Base-by-base conservation (phyloP, 2,113 vertebrate species). In the Oryzias celebensis region DNA sequence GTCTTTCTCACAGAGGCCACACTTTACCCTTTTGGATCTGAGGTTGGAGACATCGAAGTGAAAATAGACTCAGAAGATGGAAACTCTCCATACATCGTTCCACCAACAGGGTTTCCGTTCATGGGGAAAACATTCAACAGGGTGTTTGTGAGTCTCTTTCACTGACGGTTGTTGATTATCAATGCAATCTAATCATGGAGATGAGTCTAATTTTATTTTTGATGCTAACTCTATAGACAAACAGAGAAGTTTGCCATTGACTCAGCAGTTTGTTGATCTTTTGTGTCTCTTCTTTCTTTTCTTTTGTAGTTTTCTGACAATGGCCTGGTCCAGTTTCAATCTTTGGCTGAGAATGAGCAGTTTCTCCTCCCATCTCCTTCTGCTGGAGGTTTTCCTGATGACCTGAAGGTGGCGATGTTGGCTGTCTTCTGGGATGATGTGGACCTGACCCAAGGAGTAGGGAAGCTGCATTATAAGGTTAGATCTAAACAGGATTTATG, bases 371-470 rank as follows among this genome's bases (percentile, higher is more conserved):
- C 93, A 2, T 64, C 80, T 68, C 91, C 93, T 24, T 81, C 73
- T 14, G 56, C 80, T 12, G 28, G 45, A 4, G 89, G 90, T 42
- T 93, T 94, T 56, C 73, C 49, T 3, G 80, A 87, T 10, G 74
- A 93, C 71, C 85, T 87, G 75, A 84, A 83, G 3, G 47, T 66
- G 26, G 42, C 91, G 41, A 77, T 94, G 81, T 57, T 94, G 59
- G 93, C 93, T 0, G 92, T 73, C 12, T 94, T 94, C 72, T 94
- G 93, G 93, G 93, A 94, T 42, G 93, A 94, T 62, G 89, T 83
- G 50, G 87, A 94, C 72, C 92, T 93, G 49, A 91, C 88, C 5
- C 55, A 68, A 2, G 92, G 91, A 17, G 31, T 84, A 0, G 93
- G 93, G 41, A 83, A 55, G 53, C 80, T 93, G 36, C 61, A 91